Evolutionary conservation across 2,797 vertebrate species (phyloP), one percentile per base, ranked within the genome.

Genomic region (Chelonia mydas): DNA sequence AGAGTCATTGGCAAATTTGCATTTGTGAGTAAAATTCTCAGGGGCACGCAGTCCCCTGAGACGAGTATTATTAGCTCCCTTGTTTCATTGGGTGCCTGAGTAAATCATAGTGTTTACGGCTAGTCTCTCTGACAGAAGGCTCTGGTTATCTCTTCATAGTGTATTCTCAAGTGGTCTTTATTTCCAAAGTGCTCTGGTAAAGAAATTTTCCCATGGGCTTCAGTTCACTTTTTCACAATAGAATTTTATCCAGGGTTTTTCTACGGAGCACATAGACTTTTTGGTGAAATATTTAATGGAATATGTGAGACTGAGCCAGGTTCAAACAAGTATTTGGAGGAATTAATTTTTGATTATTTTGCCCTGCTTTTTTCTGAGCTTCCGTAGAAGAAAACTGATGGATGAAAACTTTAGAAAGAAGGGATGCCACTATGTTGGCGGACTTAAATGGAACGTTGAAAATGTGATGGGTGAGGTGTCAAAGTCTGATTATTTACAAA

Each of bases 1-100:
- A 81, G 86, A 77, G 78, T 85, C 33, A 31, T 17, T 84, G 90
- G 83, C 50, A 68, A 77, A 92, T 95, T 88, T 90, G 90, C 82
- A 79, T 96, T 89, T 92, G n/a, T 93, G 84, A 91, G 88, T 90
- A 90, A 83, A 54, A 95, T 51, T 88, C 96, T 97, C 96, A 76
- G 25, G 86, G 93, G 96, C 2, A 1, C 51, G 41, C 2, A 0
- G 54, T 94, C 98, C 96, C 97, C 92, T 17, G 28, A 87, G 96
- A 95, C 84, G 77, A 89, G 92, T 96, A 90, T 97, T 96, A 89
- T 96, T 96, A 95, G 94, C 93, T 96, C 89, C 95, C 95, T 91
- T 96, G 96, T 97, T 97, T 98, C 96, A 95, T 54, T 97, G 97
- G 98, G 97, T 97, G 97, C 76, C 95, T 97, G 92, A 76, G 94